phyloP scores from a whole-genome alignment of 2,888 invertebrate species.

The Drosophila maculinotata region DNA sequence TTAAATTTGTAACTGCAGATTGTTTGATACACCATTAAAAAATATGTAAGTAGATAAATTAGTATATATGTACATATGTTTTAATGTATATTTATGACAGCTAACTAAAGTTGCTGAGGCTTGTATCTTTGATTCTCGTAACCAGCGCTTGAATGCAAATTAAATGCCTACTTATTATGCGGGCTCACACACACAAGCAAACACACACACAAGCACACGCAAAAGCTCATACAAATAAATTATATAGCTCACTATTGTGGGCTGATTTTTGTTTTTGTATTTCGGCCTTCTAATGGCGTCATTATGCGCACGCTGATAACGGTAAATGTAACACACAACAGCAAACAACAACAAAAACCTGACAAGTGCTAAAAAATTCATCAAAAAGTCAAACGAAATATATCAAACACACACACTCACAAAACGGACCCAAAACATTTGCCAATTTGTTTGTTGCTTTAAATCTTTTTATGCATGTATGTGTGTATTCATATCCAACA shows the following conservation, averaged over 20 bases:
- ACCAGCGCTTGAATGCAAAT: slow-evolving; percentile 51
- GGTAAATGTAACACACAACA: slow-evolving; percentile 32
- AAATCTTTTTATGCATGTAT: slow-evolving; percentile 18
- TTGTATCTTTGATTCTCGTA: slow-evolving; percentile 41
- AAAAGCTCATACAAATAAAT: background rate
- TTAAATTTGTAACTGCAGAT: background rate
- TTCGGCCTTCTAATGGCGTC: slow-evolving; percentile 46
- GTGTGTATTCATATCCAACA: background rate
- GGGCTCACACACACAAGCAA: slow-evolving; percentile 15
- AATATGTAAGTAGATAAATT: background rate
- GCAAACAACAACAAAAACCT: slow-evolving; percentile 31
- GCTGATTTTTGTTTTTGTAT: slow-evolving; percentile 1
- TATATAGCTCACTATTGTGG: slow-evolving; percentile 14
- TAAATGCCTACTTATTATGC: slow-evolving; percentile 55
- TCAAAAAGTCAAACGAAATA: slow-evolving; percentile 35
- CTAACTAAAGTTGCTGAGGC: slow-evolving; percentile 23
- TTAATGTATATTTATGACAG: background rate
- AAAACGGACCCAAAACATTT: slow-evolving; percentile 11
- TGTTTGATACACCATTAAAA: background rate
- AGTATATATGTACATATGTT: slow-evolving; percentile 2
- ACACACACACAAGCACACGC: background rate
- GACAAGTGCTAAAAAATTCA: slow-evolving; percentile 50
- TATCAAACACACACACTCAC: slow-evolving; percentile 1
- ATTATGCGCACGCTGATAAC: slow-evolving; percentile 53
- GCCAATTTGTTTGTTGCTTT: slow-evolving; percentile 5